Percentiles rank a stretch among this genome's conserved stretches.
These are phyloP conservation scores for Melieria omissa DNA, from an alignment of 2,888 invertebrate species.

Conservation along the genomic window DNA sequence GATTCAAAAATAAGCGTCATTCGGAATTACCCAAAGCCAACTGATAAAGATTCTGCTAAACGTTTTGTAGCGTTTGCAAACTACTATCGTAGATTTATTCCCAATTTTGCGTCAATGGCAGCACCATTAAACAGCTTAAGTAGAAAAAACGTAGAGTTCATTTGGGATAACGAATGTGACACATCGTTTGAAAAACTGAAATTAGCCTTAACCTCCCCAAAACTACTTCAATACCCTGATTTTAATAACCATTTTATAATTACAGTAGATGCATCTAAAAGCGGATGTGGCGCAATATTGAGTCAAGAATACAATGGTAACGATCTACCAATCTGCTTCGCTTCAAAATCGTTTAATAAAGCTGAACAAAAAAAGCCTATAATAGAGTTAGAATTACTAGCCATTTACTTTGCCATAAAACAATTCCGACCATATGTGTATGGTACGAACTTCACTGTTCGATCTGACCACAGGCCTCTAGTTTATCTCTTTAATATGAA, in stretches of 20 bases:
- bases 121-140: conserved; percentile 27
- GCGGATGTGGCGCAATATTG: too few species aligned
- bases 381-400: too few species aligned
- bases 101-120: conserved; percentile 21
- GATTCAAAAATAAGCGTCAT: conserved; percentile 24
- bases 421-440: too few species aligned
- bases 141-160: conserved; percentile 11
- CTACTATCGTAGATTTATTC: conserved; percentile 32
- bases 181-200: conserved; percentile 12
- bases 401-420: too few species aligned
- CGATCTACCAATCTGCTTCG: too few species aligned
- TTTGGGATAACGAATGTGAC: neutral
- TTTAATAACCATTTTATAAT: conserved; percentile 19
- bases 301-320: too few species aligned
- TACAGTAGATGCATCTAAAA: conserved; percentile 32
- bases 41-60: conserved; percentile 28
- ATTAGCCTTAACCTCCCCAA: conserved; percentile 9
- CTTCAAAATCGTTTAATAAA: too few species aligned
- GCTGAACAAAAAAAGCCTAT: too few species aligned
- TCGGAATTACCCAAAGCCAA: too few species aligned
- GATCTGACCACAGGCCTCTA: too few species aligned
- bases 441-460: too few species aligned
- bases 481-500: too few species aligned
- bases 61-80: conserved; percentile 35
- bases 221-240: conserved; percentile 16